Evolutionary conservation across 2,888 invertebrate species (phyloP).

Genomic region (Ferrisia virgata): DNA sequence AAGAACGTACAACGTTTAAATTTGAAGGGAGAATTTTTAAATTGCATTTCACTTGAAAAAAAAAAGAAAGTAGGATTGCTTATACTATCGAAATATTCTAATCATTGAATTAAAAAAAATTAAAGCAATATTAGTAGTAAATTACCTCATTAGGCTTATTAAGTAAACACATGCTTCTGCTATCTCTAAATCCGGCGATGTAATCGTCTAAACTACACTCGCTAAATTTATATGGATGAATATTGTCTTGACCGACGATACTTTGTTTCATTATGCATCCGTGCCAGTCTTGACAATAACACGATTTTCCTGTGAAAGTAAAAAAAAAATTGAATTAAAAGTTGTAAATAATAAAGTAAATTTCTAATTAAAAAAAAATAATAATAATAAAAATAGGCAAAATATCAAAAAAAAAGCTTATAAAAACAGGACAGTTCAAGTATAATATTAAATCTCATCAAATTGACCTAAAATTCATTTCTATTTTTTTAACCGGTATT

Average conservation of each 20-base stretch:
- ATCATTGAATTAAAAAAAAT: too few species aligned
- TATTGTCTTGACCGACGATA: conserved; percentile 84
- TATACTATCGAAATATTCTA: too few species aligned
- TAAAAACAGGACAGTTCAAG: not conserved
- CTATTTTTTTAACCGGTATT: too few species aligned
- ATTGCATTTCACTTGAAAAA: too few species aligned
- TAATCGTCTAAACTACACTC: conserved; percentile 91
- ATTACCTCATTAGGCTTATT: conserved; percentile 89
- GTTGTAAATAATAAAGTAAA: too few species aligned
- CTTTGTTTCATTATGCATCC: conserved; percentile 94
- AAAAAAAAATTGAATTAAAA: too few species aligned
- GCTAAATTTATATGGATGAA: conserved; percentile 95
- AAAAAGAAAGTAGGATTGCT: too few species aligned
- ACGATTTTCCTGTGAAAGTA: conserved; percentile 64
- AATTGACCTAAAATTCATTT: not conserved
- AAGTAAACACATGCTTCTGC: conserved; percentile 85
- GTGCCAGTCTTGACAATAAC: conserved; percentile 90
- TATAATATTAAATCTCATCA: not conserved
- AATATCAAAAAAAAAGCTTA: not conserved
- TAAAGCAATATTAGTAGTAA: not conserved
- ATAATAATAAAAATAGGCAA: not conserved
- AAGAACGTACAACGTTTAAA: too few species aligned
- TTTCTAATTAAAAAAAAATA: too few species aligned
- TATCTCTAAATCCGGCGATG: conserved; percentile 78
- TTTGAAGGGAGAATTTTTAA: too few species aligned